Evolutionary conservation across 2,888 invertebrate species (phyloP).

Genomic region (Imbricaverruca yamaguchii): DNA sequence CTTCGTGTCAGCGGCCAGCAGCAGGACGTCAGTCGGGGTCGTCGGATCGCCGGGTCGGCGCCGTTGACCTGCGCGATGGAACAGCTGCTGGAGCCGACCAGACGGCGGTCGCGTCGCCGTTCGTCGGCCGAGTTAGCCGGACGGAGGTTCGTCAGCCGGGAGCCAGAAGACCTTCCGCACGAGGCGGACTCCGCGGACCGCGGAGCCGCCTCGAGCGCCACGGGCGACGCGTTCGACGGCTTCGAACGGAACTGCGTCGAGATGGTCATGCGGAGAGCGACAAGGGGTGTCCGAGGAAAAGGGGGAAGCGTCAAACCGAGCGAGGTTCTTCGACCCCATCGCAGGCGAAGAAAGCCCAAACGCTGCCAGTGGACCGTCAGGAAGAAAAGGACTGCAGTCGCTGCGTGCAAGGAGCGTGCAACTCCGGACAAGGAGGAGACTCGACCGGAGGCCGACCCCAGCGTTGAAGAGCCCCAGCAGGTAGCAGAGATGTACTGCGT

Average conservation of each 20-base stretch:
- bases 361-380: background rate
- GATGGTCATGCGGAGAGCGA: too few relatives aligned
- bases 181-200: too few relatives aligned
- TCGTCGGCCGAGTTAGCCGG: too few relatives aligned
- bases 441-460: background rate
- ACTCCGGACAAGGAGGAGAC: background rate
- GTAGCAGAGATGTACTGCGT: background rate
- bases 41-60: background rate
- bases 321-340: background rate
- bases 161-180: too few relatives aligned
- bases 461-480: background rate
- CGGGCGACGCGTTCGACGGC: too few relatives aligned
- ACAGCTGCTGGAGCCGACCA: too few relatives aligned
- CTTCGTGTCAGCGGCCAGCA: background rate
- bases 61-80: too few relatives aligned
- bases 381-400: background rate
- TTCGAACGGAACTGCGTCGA: too few relatives aligned
- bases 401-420: background rate
- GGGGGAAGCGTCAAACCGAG: background rate
- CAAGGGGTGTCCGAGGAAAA: too few relatives aligned
- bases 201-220: too few relatives aligned
- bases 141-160: too few relatives aligned
- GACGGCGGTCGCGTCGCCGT: too few relatives aligned
- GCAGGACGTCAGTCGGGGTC: background rate
- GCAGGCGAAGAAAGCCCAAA: background rate